Base-by-base conservation (phyloP, 2,888 invertebrate genomes). In the Gisinianus flammeolus region DNA sequence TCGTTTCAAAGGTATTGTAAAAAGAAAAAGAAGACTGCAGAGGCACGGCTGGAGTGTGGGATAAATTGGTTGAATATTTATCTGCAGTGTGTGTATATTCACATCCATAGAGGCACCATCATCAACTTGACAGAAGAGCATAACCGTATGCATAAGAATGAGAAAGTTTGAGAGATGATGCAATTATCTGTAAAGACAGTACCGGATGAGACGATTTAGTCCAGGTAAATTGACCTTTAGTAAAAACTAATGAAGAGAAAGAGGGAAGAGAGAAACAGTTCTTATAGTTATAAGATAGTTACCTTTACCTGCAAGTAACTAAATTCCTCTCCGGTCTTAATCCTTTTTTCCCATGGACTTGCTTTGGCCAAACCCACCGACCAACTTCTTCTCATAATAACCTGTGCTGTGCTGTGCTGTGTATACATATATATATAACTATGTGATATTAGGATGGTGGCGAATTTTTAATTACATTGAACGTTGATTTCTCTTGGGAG, bases 391-490 rank as follows among this genome's bases (percentile, higher is more conserved):
- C 8, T 6, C 16, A 16, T 54, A 54, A 12, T n/a, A 12, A 12
- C 4, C 16, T 4, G 26, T 10, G 35, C 44, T 69, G n/a, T 24
- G 19, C 52, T 28, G n/a, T 24, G 52, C 19, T 22, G 12, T 19
- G 52, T 22, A 8, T 19, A 30, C 24, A 12, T 35, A 56, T n/a
- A 54, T 10, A n/a, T n/a, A n/a, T n/a, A n/a, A n/a, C n/a, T n/a
- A n/a, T n/a, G n/a, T n/a, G n/a, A n/a, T n/a, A 52, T 52, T 5
- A 62, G 16, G 73, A 62, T 67, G 56, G 69, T 79, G 71, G 76
- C 76, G 68, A 77, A 79, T 79, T 79, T 79, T 79, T 79, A 79
- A 79, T 79, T 79, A 77, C 64, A 69, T n/a, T 35, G 62, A 79
- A 77, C 73, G 58, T 70, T 79, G 79, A 79, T 79, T 79, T 79